Conservation (phyloP, 2,113 vertebrate genomes). For the Lanius ludovicianus region DNA sequence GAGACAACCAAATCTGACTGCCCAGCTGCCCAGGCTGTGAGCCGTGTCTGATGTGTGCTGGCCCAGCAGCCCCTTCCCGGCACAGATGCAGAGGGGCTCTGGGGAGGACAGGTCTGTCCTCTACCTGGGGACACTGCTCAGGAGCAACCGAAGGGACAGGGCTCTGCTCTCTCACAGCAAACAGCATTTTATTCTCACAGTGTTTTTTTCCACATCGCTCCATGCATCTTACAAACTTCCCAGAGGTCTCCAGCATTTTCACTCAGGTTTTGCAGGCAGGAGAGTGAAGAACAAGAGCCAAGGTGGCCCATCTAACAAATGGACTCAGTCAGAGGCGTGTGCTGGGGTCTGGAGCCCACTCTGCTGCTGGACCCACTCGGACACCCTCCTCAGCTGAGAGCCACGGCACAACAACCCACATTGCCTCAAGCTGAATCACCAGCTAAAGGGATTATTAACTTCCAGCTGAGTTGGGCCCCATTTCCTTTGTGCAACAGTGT, state of each 20-base stretch:
- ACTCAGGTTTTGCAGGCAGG: not conserved
- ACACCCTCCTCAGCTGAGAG: not conserved
- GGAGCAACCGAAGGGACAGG: fast-evolving
- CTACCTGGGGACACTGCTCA: not conserved
- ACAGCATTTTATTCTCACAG: not conserved
- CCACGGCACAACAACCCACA: not conserved
- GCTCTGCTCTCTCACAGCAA: not conserved
- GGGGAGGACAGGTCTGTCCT: not conserved
- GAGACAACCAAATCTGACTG: not conserved
- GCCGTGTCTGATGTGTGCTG: fast-evolving
- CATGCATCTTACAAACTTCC: not conserved
- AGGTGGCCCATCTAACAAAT: fast-evolving
- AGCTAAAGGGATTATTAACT: conserved; percentile 12
- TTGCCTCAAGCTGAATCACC: not conserved
- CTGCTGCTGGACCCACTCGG: fast-evolving
- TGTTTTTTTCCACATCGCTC: not conserved
- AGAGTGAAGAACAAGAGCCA: fast-evolving
- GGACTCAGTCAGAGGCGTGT: not conserved
- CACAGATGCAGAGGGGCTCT: not conserved
- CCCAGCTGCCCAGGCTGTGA: fast-evolving
- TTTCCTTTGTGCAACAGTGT: conserved; percentile 44
- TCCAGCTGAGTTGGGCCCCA: conserved; percentile 42
- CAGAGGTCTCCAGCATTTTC: not conserved
- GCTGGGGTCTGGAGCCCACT: not conserved
- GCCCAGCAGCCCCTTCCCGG: not conserved